A percentile compares a stretch with the other conserved stretches of the same genome.
phyloP scores from a whole-genome alignment of 2,113 vertebrate genomes.

The Oceanites oceanicus region DNA sequence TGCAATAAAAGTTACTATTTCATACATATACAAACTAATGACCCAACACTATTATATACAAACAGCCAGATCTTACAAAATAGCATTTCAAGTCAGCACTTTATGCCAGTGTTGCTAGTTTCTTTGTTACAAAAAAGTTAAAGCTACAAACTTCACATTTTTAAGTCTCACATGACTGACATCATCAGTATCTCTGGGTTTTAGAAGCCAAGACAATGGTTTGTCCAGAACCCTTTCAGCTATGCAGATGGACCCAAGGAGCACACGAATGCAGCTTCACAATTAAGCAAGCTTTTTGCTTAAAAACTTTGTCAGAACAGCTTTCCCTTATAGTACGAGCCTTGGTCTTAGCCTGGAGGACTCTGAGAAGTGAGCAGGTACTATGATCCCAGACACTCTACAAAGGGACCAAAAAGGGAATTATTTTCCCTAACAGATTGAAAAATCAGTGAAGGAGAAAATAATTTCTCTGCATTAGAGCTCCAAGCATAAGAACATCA shows the following conservation, averaged over 20 bases:
- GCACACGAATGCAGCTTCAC: neutral
- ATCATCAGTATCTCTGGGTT: slow-evolving; percentile 11
- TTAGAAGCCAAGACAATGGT: slow-evolving; percentile 9
- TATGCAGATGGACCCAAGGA: neutral
- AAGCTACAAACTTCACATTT: slow-evolving; percentile 81
- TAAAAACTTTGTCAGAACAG: neutral
- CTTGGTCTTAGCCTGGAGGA: neutral
- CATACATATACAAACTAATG: slow-evolving; percentile 74
- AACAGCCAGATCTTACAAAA: slow-evolving; percentile 74
- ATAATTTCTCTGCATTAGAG: neutral
- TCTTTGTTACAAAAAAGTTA: slow-evolving; percentile 77
- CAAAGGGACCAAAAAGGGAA: neutral
- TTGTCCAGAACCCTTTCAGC: slow-evolving; percentile 39
- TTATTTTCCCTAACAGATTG: neutral
- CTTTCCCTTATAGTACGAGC: neutral
- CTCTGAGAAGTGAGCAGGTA: neutral
- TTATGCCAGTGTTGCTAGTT: slow-evolving; percentile 66
- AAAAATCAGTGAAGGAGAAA: slow-evolving; percentile 18
- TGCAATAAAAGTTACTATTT: slow-evolving; percentile 56
- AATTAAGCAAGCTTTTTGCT: neutral
- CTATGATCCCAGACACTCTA: neutral
- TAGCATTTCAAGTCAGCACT: slow-evolving; percentile 74
- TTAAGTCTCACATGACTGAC: slow-evolving; percentile 46
- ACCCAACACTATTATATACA: slow-evolving; percentile 73
- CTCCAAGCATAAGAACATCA: slow-evolving; percentile 4